phyloP scores from a whole-genome alignment of 2,113 vertebrate species.

The Toxostoma redivivum region DNA sequence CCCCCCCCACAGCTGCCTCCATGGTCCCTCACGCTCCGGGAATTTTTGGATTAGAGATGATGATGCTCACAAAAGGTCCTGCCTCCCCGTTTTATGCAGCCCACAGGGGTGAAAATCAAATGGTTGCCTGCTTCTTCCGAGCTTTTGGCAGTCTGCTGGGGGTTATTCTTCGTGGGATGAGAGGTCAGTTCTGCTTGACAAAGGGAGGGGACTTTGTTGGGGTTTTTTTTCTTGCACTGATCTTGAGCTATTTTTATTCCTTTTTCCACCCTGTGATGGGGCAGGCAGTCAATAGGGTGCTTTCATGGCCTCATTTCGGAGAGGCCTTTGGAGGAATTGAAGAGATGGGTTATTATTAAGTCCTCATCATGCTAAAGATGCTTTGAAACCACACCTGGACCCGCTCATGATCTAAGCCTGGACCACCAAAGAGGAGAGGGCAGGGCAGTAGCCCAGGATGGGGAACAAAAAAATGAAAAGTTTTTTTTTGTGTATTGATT shows the following conservation, averaged over 20 bases:
- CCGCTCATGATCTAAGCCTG: neutral
- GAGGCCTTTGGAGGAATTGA: neutral
- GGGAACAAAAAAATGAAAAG: neutral
- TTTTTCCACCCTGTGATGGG: neutral
- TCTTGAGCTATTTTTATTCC: constrained; percentile 8
- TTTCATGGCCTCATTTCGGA: constrained; percentile 1
- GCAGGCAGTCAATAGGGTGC: constrained; percentile 14
- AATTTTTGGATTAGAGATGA: neutral
- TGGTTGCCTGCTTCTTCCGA: neutral
- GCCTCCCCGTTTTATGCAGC: neutral
- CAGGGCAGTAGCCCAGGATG: neutral
- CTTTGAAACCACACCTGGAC: constrained; percentile 9
- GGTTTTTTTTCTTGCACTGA: neutral
- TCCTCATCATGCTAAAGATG: neutral
- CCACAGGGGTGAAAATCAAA: constrained; percentile 6
- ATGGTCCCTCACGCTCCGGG: rapidly evolving
- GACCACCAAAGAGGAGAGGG: constrained; percentile 8
- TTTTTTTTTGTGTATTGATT: neutral
- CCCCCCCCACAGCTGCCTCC: neutral
- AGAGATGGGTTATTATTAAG: constrained; percentile 26
- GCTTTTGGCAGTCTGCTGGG: neutral
- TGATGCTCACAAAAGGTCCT: neutral
- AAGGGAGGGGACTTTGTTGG: neutral
- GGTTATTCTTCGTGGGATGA: neutral
- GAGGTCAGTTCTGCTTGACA: constrained; percentile 13